Evolutionary conservation across 2,797 vertebrate genomes (phyloP).

Genomic region (Rhinophrynus dorsalis): DNA sequence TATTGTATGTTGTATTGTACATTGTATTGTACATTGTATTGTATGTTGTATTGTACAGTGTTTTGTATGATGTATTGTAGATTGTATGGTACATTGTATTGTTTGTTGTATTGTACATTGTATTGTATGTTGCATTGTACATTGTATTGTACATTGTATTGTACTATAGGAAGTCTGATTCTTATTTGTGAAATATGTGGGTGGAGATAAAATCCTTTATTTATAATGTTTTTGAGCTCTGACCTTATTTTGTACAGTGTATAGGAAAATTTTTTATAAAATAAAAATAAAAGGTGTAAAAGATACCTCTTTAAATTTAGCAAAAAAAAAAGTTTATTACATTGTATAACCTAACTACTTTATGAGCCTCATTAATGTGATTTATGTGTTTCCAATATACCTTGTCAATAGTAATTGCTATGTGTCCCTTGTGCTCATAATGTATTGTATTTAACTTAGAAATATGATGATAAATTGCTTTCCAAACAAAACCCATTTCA

Average conservation of each 20-base stretch:
- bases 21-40: too few relatives aligned
- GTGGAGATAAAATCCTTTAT: too few relatives aligned
- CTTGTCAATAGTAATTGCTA: slow-evolving; percentile 47
- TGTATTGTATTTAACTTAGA: slow-evolving; percentile 45
- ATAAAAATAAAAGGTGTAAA: neutral
- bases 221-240: too few relatives aligned
- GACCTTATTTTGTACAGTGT: neutral
- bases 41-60: too few relatives aligned
- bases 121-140: too few relatives aligned
- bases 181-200: too few relatives aligned
- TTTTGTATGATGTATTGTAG: too few relatives aligned
- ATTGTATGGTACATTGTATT: too few relatives aligned
- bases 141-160: too few relatives aligned
- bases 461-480: slow-evolving; percentile 49
- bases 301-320: slow-evolving; percentile 8
- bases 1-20: too few relatives aligned
- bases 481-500: slow-evolving; percentile 44
- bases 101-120: too few relatives aligned
- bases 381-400: slow-evolving; percentile 49
- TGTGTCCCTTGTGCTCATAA: slow-evolving; percentile 47
- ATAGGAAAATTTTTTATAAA: neutral
- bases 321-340: slow-evolving; percentile 26
- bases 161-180: too few relatives aligned
- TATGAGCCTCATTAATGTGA: slow-evolving; percentile 48
- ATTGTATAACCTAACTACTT: slow-evolving; percentile 25